These are phyloP conservation scores for Macaria liturata DNA, from an alignment of 2,888 invertebrate species.

Conservation along the genomic window DNA sequence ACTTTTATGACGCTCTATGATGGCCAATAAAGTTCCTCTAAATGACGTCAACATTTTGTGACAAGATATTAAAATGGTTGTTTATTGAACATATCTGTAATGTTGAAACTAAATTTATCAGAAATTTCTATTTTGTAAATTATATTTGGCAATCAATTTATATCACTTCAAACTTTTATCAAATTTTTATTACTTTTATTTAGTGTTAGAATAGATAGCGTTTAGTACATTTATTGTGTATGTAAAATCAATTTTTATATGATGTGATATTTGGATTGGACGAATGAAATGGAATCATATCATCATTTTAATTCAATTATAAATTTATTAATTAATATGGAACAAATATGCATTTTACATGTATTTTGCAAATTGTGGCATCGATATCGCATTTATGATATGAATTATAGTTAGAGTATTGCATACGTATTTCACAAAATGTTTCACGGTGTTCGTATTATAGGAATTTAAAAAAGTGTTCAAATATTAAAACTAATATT, in stretches of 20 bases:
- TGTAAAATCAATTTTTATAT: slow-evolving; percentile 27
- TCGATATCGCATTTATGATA: slow-evolving; percentile 19
- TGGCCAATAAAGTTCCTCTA: slow-evolving; percentile 3
- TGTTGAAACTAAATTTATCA: slow-evolving; percentile 20
- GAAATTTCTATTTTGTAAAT: slow-evolving; percentile 14
- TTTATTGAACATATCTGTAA: slow-evolving; percentile 33
- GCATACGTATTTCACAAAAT: too few relatives aligned
- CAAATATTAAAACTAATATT: neutral
- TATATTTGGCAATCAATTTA: slow-evolving; percentile 29
- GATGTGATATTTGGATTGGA: neutral
- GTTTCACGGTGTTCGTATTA: too few relatives aligned
- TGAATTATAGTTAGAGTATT: neutral
- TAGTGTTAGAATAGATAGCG: slow-evolving; percentile 25
- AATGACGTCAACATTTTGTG: slow-evolving; percentile 6
- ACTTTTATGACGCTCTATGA: slow-evolving; percentile 9
- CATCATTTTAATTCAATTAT: neutral
- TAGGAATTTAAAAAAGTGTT: slow-evolving; percentile 10
- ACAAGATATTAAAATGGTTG: slow-evolving; percentile 26
- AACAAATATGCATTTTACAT: neutral
- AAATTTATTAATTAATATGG: too few relatives aligned
- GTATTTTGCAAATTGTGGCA: slow-evolving; percentile 7
- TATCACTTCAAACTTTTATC: slow-evolving; percentile 7
- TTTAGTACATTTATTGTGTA: slow-evolving; percentile 24
- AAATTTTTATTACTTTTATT: slow-evolving; percentile 17
- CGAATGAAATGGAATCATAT: too few relatives aligned